Evolutionary conservation across 2,113 vertebrate species (phyloP).

Genomic region (Microcebus jonahi): DNA sequence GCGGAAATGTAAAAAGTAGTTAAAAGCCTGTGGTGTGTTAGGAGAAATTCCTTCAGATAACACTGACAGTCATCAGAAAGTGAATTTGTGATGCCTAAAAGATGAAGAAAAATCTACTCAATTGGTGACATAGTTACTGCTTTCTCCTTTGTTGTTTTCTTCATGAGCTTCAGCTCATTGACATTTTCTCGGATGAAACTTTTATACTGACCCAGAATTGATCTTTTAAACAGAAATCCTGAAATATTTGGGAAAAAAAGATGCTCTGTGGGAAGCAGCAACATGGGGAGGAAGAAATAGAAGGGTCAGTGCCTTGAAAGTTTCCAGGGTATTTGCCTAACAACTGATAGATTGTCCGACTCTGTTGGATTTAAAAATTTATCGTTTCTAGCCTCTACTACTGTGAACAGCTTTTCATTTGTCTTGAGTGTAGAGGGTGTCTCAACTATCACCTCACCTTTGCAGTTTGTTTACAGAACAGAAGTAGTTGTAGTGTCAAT

Average conservation of each 20-base stretch:
- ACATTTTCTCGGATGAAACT: slow-evolving; percentile 61
- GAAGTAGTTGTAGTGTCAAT: neutral
- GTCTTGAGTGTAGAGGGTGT: neutral
- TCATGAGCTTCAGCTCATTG: slow-evolving; percentile 42
- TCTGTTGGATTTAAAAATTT: slow-evolving; percentile 14
- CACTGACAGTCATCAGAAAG: slow-evolving; percentile 71
- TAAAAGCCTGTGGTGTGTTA: slow-evolving; percentile 69
- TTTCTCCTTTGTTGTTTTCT: slow-evolving; percentile 55
- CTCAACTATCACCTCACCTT: neutral
- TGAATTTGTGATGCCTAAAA: slow-evolving; percentile 54
- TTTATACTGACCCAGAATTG: slow-evolving; percentile 39
- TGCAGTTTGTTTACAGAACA: slow-evolving; percentile 16
- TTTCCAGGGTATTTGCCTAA: neutral
- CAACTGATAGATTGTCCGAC: neutral
- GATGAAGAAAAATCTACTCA: slow-evolving; percentile 40
- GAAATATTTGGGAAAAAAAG: neutral
- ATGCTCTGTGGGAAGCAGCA: slow-evolving; percentile 20
- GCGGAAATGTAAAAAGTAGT: slow-evolving; percentile 67
- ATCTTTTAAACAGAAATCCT: slow-evolving; percentile 53
- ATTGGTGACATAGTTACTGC: slow-evolving; percentile 32
- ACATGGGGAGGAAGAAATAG: neutral
- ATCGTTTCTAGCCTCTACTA: neutral
- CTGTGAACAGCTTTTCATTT: neutral
- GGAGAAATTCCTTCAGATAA: slow-evolving; percentile 70
- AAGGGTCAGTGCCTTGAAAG: neutral